A percentile compares a stretch with the other conserved stretches of the same genome.
Conservation (phyloP, 1,140 invertebrate species). For the Drosophila kohkoa region DNA sequence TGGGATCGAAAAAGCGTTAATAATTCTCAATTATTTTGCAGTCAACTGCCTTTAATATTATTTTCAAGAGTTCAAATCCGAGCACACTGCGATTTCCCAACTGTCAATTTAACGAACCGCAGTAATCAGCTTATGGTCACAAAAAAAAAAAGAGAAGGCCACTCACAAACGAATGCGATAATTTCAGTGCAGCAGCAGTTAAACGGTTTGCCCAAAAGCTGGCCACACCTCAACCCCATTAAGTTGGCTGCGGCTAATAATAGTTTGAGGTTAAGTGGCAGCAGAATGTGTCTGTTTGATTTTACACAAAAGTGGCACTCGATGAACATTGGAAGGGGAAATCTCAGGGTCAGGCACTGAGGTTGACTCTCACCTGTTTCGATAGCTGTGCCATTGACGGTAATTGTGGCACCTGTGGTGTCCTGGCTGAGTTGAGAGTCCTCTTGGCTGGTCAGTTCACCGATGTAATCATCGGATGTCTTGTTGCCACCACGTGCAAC, state of each 20-base stretch:
- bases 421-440: conserved; percentile 22
- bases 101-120: conserved; percentile 3
- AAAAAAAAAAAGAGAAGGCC: background rate
- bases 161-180: background rate
- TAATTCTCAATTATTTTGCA: too few species aligned
- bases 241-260: background rate
- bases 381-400: conserved; percentile 55
- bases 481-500: conserved; percentile 35
- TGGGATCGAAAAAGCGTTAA: too few species aligned
- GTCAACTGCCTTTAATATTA: background rate
- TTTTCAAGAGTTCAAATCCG: background rate
- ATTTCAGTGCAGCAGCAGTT: background rate
- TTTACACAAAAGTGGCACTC: background rate
- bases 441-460: conserved; percentile 69
- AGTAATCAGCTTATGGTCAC: conserved; percentile 7
- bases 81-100: background rate
- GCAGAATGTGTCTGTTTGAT: background rate
- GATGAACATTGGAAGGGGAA: background rate
- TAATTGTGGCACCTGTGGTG: conserved; percentile 49
- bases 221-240: background rate
- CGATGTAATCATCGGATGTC: conserved; percentile 66
- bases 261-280: background rate
- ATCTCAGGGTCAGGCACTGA: background rate
- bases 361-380: conserved; percentile 49
- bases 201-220: background rate